Evolutionary conservation across 2,113 vertebrate species (phyloP).

Genomic region (Aviceda subcristata): DNA sequence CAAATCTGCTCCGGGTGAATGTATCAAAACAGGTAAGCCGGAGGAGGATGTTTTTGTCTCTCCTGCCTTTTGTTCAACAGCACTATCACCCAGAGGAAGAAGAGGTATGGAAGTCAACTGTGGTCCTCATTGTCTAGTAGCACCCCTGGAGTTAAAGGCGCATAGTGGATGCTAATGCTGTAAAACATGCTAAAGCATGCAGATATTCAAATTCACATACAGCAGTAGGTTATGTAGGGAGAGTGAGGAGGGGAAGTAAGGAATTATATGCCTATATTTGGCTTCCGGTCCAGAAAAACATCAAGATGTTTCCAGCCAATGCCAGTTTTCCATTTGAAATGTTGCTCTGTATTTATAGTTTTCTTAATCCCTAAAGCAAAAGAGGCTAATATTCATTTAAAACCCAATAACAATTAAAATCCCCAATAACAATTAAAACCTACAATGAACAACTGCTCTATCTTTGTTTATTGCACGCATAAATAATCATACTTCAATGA

Average conservation of each 20-base stretch:
- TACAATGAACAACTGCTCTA: conserved; percentile 73
- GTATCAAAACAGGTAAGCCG: not conserved
- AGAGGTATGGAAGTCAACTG: not conserved
- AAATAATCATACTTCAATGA: conserved; percentile 79
- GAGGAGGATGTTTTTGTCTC: not conserved
- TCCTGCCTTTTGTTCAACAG: conserved; percentile 11
- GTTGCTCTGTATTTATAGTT: conserved; percentile 62
- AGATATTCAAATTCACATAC: not conserved
- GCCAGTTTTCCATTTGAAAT: conserved; percentile 65
- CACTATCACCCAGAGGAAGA: not conserved
- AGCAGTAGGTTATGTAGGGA: not conserved
- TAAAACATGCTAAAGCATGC: not conserved
- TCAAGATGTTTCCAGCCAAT: not conserved
- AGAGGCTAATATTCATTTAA: conserved; percentile 76
- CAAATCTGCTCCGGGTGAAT: not conserved
- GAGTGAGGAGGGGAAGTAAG: not conserved
- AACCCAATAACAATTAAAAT: conserved; percentile 75
- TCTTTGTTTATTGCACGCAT: conserved; percentile 76
- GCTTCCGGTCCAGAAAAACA: not conserved
- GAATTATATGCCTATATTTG: not conserved
- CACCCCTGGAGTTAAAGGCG: not conserved
- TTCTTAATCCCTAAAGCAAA: conserved; percentile 72
- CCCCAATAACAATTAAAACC: conserved; percentile 76
- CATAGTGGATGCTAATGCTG: not conserved
- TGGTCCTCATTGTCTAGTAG: not conserved